phyloP scores from a whole-genome alignment of 2,113 vertebrate species.

The Clarias magur region DNA sequence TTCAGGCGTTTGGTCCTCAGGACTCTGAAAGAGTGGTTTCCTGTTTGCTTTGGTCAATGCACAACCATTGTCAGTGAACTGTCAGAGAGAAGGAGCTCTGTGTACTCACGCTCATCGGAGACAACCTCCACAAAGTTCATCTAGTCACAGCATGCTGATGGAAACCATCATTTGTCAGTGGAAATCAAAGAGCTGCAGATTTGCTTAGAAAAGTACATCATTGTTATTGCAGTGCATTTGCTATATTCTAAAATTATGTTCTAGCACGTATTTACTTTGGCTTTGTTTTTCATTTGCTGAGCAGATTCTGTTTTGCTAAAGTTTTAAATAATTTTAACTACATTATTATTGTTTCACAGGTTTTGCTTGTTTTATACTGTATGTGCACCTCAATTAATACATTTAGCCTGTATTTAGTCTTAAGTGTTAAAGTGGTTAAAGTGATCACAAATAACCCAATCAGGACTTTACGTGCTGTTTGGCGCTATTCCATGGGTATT shows the following conservation, averaged over 20 bases:
- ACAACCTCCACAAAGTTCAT: conserved; percentile 43
- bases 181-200: neutral
- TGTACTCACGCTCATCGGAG: conserved; percentile 60
- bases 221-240: neutral
- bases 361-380: no score
- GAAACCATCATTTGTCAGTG: neutral
- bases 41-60: conserved; percentile 10
- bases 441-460: no score
- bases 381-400: no score
- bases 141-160: neutral
- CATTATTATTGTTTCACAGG: no score
- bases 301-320: no score
- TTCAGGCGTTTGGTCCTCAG: conserved; percentile 62
- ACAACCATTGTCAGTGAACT: neutral
- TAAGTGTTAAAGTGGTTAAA: no score
- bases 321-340: no score
- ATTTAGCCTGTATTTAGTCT: no score
- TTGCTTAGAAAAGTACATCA: neutral
- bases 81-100: conserved; percentile 57
- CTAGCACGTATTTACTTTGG: neutral
- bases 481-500: no score
- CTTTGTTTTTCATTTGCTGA: no score
- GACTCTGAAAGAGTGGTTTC: conserved; percentile 57
- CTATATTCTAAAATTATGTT: neutral
- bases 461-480: no score